Evolutionary conservation across 2,113 vertebrate species (phyloP).

Genomic region (Catharus minimus): DNA sequence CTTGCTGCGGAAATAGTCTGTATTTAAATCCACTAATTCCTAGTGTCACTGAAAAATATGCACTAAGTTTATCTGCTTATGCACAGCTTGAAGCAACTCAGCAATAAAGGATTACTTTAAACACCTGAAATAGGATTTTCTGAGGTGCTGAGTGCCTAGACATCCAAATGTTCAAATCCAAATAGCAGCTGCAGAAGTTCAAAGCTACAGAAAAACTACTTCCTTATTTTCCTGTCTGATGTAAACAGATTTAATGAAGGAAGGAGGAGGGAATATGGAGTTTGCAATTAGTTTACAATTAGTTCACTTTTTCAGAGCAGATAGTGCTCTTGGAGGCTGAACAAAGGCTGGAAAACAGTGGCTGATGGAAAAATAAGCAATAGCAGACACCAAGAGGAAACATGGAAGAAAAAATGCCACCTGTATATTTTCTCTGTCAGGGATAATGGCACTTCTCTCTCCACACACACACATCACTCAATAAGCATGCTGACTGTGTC

Average conservation of each 20-base stretch:
- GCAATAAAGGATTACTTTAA: conserved; percentile 17
- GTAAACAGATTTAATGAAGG: conserved; percentile 3
- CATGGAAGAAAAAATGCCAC: not conserved
- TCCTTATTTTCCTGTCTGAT: not conserved
- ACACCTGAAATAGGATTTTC: conserved; percentile 12
- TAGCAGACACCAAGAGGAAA: not conserved
- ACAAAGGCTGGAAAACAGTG: not conserved
- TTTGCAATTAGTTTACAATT: not conserved
- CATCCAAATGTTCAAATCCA: not conserved
- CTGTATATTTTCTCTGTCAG: not conserved
- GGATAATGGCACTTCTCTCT: not conserved
- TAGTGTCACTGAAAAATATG: not conserved
- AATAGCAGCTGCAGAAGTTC: not conserved
- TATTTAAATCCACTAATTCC: conserved; percentile 38
- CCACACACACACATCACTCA: accelerated
- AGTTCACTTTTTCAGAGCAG: not conserved
- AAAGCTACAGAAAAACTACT: not conserved
- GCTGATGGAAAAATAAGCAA: not conserved
- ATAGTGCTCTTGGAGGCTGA: not conserved
- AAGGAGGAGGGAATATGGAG: not conserved
- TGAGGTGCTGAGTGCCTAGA: not conserved
- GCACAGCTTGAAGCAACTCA: not conserved
- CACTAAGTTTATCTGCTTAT: not conserved
- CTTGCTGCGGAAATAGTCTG: not conserved
- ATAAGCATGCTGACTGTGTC: not conserved